Evolutionary conservation across 1,140 invertebrate genomes (phyloP).

Genomic region (Pentalonia nigronervosa): DNA sequence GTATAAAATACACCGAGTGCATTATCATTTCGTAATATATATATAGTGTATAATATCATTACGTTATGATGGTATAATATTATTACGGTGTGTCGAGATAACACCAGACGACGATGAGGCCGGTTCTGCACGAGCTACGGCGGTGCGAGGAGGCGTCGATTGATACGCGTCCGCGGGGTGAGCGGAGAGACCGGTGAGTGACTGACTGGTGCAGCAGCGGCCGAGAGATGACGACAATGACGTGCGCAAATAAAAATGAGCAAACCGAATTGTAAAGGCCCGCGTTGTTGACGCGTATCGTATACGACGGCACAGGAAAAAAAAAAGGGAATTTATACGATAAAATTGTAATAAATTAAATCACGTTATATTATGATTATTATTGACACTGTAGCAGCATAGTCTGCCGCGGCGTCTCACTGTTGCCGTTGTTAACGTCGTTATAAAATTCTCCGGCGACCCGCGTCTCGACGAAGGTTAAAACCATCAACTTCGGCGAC

Average conservation of each 20-base stretch:
- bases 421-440: no score
- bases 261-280: background rate
- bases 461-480: background rate
- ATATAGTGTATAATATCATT: background rate
- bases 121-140: background rate
- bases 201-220: no score
- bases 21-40: conserved; percentile 13
- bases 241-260: background rate
- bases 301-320: no score
- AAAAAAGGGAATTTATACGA: no score
- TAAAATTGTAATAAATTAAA: background rate
- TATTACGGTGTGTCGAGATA: background rate
- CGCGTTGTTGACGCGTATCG: background rate
- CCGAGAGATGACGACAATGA: background rate
- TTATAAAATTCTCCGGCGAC: background rate
- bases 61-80: background rate
- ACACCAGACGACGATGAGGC: background rate
- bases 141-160: background rate
- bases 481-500: background rate
- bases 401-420: background rate
- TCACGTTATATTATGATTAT: no score
- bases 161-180: background rate
- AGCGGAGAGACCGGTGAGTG: background rate
- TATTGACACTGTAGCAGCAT: background rate
- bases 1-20: background rate